Base-by-base conservation (phyloP, 2,113 vertebrate species). In the human (Homo sapiens) region DNA sequence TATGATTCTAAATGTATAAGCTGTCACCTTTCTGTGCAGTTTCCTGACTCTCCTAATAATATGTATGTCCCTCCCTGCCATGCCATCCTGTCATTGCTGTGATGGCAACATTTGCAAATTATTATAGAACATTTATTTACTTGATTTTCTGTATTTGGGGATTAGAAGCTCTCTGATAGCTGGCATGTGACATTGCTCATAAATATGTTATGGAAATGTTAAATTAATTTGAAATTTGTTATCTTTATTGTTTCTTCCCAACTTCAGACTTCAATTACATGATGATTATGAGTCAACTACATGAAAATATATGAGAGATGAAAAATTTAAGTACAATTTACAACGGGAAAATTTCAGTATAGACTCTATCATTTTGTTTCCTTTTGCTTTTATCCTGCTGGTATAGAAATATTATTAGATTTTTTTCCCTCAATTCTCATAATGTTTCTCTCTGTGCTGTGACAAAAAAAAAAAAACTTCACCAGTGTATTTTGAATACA, bases 381-480 rank as follows among this genome's bases (percentile, higher is more conserved):
- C 50, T 75, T 88, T 43, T 84, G 18, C 20, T 5, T 40, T 50
- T 61, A 52, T 43, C 17, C 38, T 75, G 43, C 38, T 68, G 5
- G 3, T 20, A 68, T 57, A 9, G 13, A 32, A 80, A 4, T 59
- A 20, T 66, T 68, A 35, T 72, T 89, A 76, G 23, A 48, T 12
- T 14, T 52, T 52, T 76, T 80, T 16, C 25, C 22, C 23, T 93
- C 55, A 40, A 38, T 61, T 80, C 12, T 93, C 10, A 25, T 45
- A 78, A 70, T 40, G 1, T n/a, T 72, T 94, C 30, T 92, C 35
- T 94, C 76, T 59, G 10, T 57, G 18, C 7, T 97, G 90, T 85
- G 30, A 81, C 30, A 45, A 57, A 59, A 84, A 9, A 20, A 92
- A 91, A 76, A 82, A 96, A 89, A 64, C 0, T 12, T 64, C 6